Conservation (phyloP, 2,888 invertebrate species). For the Caenorhabditis zanzibari region DNA sequence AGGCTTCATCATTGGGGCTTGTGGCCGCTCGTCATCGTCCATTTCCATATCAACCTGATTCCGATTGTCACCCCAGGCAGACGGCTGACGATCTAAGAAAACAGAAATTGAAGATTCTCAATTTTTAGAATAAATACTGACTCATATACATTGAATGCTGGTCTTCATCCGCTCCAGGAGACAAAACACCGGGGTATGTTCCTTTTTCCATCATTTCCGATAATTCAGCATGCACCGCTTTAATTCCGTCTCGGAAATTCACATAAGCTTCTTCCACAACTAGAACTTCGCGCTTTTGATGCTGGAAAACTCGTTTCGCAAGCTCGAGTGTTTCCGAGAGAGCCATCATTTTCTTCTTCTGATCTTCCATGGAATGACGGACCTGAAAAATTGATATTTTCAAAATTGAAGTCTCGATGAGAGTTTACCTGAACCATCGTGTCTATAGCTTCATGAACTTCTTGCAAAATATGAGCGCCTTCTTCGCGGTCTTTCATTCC, state of each 20-base stretch:
- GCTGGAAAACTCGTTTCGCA: constrained; percentile 92
- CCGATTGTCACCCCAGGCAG: constrained; percentile 56
- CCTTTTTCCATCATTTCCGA: constrained; percentile 74
- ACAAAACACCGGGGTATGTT: constrained; percentile 73
- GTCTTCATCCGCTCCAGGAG: constrained; percentile 72
- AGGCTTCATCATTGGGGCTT: constrained; percentile 54
- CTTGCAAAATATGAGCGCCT: constrained; percentile 72
- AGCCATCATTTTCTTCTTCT: constrained; percentile 83
- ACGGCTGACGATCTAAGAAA: neutral
- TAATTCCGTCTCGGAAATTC: constrained; percentile 75
- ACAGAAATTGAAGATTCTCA: neutral
- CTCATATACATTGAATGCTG: constrained; percentile 1
- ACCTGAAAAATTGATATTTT: constrained; percentile 47
- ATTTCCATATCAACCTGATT: constrained; percentile 64
- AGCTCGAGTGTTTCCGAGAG: constrained; percentile 90
- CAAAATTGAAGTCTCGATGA: too few species aligned
- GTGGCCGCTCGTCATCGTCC: constrained; percentile 63
- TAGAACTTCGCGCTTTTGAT: constrained; percentile 95
- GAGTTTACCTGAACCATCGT: constrained; percentile 50
- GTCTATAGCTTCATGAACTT: constrained; percentile 72
- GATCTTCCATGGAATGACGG: constrained; percentile 68
- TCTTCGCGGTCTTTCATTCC: constrained; percentile 74
- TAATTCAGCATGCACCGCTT: constrained; percentile 72
- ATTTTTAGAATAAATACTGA: neutral
- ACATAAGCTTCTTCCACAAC: constrained; percentile 89